Percentiles rank a stretch among this genome's conserved stretches.
phyloP scores from a whole-genome alignment of 2,113 vertebrate species.

The Lethenteron reissneri region DNA sequence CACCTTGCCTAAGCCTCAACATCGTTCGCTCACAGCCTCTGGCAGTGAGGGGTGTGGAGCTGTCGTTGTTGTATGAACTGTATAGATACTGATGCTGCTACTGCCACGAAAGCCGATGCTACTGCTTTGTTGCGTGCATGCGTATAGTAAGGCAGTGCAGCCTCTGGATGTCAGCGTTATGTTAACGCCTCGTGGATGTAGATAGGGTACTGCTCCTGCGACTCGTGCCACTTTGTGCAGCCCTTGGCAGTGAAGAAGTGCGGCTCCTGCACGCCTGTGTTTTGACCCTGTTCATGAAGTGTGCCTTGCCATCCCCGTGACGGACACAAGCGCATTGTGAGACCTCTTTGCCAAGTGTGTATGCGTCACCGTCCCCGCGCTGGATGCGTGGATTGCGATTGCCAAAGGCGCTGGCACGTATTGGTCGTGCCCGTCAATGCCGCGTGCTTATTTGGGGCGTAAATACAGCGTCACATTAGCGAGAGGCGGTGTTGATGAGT shows the following conservation, averaged over 20 bases:
- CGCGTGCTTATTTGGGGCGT: background rate
- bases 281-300: too few species aligned
- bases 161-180: conserved; percentile 54
- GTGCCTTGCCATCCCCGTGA: too few species aligned
- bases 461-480: background rate
- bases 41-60: too few species aligned
- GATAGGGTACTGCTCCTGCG: too few species aligned
- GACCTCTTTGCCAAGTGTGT: too few species aligned
- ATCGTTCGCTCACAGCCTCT: too few species aligned
- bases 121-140: background rate
- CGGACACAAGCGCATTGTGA: too few species aligned
- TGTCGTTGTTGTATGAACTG: too few species aligned
- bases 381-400: conserved; percentile 28
- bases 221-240: too few species aligned
- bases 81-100: too few species aligned
- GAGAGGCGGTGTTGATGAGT: background rate
- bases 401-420: conserved; percentile 58
- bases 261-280: too few species aligned
- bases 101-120: background rate
- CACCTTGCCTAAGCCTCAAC: background rate
- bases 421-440: conserved; percentile 56
- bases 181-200: conserved; percentile 24
- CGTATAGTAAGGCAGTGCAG: conserved; percentile 33
- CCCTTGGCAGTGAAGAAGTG: too few species aligned
- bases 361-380: background rate